Evolutionary conservation across 2,888 invertebrate genomes (phyloP).

Genomic region (Germaria angustata): DNA sequence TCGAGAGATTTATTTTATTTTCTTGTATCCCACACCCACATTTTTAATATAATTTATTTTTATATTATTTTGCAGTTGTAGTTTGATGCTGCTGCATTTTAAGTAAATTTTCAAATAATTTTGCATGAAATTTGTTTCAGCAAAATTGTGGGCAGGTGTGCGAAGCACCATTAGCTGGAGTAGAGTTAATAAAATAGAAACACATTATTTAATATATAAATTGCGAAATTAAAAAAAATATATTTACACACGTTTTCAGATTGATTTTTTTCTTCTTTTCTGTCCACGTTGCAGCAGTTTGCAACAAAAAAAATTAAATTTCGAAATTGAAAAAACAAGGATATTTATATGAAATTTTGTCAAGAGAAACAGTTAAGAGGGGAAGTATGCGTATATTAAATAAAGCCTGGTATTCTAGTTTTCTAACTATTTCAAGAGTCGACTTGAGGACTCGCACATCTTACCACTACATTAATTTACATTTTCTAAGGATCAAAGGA

Average conservation of each 20-base stretch:
- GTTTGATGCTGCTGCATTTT: not conserved
- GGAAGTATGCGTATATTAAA: not conserved
- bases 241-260: constrained; percentile 6
- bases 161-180: not conserved
- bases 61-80: not conserved
- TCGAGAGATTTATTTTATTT: constrained; percentile 6
- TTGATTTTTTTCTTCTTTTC: not conserved
- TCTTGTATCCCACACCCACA: not conserved
- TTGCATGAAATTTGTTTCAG: constrained; percentile 3
- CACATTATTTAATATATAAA: not conserved
- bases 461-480: too few species aligned
- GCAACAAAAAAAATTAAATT: not conserved
- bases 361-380: not conserved
- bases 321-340: not conserved
- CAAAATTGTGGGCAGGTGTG: constrained; percentile 13
- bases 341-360: not conserved
- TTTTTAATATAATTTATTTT: not conserved
- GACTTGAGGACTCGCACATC: too few species aligned
- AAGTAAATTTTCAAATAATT: constrained; percentile 23
- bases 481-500: too few species aligned
- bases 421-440: too few species aligned
- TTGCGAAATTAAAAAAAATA: not conserved
- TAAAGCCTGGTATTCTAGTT: too few species aligned
- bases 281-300: not conserved
- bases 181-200: not conserved